Base-by-base conservation (phyloP, 2,888 invertebrate species). In the Eurytoma californica region DNA sequence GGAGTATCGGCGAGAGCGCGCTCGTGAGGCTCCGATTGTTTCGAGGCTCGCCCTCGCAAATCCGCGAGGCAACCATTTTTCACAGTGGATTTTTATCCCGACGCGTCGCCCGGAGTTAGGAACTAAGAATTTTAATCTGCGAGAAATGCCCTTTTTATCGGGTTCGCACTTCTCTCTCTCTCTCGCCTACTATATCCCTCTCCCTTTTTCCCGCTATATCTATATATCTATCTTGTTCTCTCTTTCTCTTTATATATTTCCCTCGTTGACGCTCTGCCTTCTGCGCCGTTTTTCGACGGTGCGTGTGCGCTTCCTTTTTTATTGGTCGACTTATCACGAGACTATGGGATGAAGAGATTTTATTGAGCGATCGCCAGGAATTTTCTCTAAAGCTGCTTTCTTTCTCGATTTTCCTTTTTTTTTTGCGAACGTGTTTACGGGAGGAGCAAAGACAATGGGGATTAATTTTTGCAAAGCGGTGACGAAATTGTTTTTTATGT, bases 41-140 rank as follows among this genome's bases (percentile, higher is more conserved):
- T 77, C 65, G 30, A 68, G 24, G 53, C 28, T 39, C 72, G 58
- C 39, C 3, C 65, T 47, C 72, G n/a, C 65, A 65, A 60, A 57
- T 72, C 60, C 51, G 51, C 63, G 65, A 47, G 13, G 24, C 14
- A 49, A 53, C 30, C 53, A 30, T 75, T 75, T 75, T 60, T 67
- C 68, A 39, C 60, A 30, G 61, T 75, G 55, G 68, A 74, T 74
- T 57, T 73, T 74, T 39, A 30, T 49, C 65, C 3, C 65, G 3
- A 16, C 7, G 14, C 18, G 12, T 3, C 30, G 4, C 14, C 28
- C 60, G 47, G 16, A 9, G 4, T 53, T 30, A 63, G 63, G 39
- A 69, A 67, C 74, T 60, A 74, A 67, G 67, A 74, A 74, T 74
- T 74, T 67, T 74, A 74, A 74, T 74, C 74, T 67, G 20, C 67